phyloP scores from a whole-genome alignment of 2,113 vertebrate species.

The Coturnix japonica region DNA sequence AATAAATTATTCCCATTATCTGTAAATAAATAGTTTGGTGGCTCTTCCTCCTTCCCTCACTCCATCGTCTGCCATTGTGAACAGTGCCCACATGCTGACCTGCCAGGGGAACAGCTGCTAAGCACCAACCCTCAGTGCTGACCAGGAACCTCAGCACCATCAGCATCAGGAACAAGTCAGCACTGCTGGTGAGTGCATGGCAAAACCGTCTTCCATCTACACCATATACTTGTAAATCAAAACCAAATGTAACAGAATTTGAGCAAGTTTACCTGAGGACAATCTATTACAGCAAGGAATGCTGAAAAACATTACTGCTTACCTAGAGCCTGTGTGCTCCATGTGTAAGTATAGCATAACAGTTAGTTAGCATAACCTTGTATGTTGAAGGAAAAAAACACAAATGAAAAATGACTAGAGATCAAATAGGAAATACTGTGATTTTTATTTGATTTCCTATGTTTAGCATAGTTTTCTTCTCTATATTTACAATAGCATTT shows the following conservation, averaged over 20 bases:
- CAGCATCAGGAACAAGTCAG: background rate
- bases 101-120: background rate
- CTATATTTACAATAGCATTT: background rate
- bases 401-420: background rate
- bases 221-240: background rate
- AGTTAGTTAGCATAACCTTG: too few species aligned
- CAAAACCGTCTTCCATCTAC: background rate
- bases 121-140: background rate
- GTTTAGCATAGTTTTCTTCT: background rate
- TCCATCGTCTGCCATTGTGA: background rate
- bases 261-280: background rate
- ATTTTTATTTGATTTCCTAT: background rate
- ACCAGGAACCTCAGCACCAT: background rate
- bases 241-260: background rate
- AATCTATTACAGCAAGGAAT: background rate
- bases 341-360: background rate
- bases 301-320: background rate
- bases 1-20: conserved; percentile 4
- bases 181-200: background rate
- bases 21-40: conserved; percentile 2
- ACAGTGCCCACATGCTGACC: fast-evolving
- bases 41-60: background rate
- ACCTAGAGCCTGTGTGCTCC: background rate
- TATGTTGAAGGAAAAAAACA: background rate
- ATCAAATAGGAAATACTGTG: background rate